Conservation (phyloP, 2,797 vertebrate species). For the Rousettus madagascariensis region DNA sequence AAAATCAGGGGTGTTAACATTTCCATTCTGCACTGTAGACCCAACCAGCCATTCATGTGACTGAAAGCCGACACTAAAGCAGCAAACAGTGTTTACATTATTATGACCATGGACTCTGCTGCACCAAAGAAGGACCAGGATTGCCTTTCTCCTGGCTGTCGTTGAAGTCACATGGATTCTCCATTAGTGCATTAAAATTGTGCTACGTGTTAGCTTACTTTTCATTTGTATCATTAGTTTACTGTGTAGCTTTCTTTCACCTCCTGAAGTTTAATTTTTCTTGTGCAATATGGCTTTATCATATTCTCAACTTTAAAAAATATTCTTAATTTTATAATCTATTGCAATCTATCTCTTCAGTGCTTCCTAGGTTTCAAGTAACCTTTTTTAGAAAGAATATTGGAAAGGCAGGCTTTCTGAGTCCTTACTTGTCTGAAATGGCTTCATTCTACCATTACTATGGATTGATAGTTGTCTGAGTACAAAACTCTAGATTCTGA, state of each 20-base stretch:
- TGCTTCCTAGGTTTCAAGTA: neutral
- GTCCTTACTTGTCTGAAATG: neutral
- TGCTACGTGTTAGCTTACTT: neutral
- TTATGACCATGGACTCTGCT: neutral
- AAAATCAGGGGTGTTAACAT: neutral
- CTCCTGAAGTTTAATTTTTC: neutral
- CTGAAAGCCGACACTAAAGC: neutral
- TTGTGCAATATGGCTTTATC: neutral
- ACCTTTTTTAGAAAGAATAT: neutral
- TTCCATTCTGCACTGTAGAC: neutral
- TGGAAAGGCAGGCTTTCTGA: neutral
- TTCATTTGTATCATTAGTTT: neutral
- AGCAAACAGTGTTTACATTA: neutral
- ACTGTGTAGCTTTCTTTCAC: neutral
- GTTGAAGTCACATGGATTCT: neutral
- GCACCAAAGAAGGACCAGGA: neutral
- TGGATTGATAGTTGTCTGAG: neutral
- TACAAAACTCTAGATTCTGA: neutral
- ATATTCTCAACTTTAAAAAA: neutral
- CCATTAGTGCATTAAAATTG: neutral
- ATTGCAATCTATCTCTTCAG: neutral
- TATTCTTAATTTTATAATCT: neutral
- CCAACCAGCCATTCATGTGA: neutral
- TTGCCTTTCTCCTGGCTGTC: neutral
- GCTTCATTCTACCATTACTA: neutral